Evolutionary conservation across 2,113 vertebrate species (phyloP).

Genomic region (Oophaga pumilio): DNA sequence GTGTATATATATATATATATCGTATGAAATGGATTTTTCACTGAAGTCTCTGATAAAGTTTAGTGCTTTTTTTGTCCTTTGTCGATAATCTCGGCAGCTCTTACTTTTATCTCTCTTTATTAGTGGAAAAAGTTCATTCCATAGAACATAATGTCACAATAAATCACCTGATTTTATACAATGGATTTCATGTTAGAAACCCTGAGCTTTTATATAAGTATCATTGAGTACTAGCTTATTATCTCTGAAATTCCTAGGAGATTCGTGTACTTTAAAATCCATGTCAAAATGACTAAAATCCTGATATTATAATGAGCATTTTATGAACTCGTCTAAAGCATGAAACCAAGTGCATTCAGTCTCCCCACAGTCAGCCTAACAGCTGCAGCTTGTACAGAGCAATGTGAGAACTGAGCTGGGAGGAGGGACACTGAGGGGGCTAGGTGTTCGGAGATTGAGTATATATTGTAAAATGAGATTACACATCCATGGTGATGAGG

Average conservation of each 20-base stretch:
- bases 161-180: not conserved
- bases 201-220: not conserved
- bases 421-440: too few species aligned
- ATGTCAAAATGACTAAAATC: too few species aligned
- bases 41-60: not conserved
- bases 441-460: too few species aligned
- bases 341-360: too few species aligned
- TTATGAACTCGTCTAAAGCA: too few species aligned
- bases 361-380: too few species aligned
- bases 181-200: not conserved
- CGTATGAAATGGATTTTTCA: conserved; percentile 7
- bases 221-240: not conserved
- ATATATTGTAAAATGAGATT: too few species aligned
- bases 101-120: conserved; percentile 17
- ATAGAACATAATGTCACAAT: not conserved
- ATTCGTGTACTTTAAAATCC: too few species aligned
- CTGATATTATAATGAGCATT: too few species aligned
- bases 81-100: not conserved
- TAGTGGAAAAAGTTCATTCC: not conserved
- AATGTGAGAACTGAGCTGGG: too few species aligned
- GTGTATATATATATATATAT: not conserved
- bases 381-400: too few species aligned
- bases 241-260: not conserved
- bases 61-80: not conserved
- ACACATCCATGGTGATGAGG: too few species aligned